Evolutionary conservation across 2,113 vertebrate species (phyloP), one percentile per base, ranked within the genome.

Genomic region (Hippocampus barbouri): DNA sequence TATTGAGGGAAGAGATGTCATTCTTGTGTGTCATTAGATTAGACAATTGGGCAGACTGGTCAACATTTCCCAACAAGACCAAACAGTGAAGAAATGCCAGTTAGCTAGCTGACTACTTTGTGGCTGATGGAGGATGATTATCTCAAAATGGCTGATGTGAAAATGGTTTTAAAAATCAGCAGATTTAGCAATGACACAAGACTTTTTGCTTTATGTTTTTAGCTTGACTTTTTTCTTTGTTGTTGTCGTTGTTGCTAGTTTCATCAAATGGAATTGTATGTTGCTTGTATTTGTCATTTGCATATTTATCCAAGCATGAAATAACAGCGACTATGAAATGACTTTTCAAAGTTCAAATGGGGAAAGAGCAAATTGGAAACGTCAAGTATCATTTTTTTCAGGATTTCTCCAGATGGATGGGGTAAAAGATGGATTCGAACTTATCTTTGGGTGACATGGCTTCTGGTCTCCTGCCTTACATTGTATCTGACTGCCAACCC

Each of bases 391-490:
- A 75, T 72, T 61, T 70, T 61, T 70, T 40, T 60, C 75, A 73
- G 75, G 73, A 79, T 83, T 76, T 71, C 45, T 61, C 27, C 49
- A 63, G 59, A 77, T 83, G 57, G 70, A 62, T 77, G 65, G 72
- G 40, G 72, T 70, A 72, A 78, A 45, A 76, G 71, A 75, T 71
- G 11, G 3, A 38, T 38, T 76, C 51, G n/a, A 68, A 81, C 43
- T 78, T 62, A 73, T 78, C 53, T 73, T 59, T 78, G 79, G 57
- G 83, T 62, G 71, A 49, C 81, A 82, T 76, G 71, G 38, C 66
- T 74, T 77, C 73, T 75, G 77, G 77, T 70, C 69, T 66, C 66
- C 78, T 80, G 82, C 82, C 76, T 81, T 77, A 63, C 74, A 79
- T 85, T 74, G 73, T 18, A 40, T 72, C 76, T 80, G 43, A 30